phyloP scores from a whole-genome alignment of 2,113 vertebrate genomes.

The Myxocyprinus asiaticus region DNA sequence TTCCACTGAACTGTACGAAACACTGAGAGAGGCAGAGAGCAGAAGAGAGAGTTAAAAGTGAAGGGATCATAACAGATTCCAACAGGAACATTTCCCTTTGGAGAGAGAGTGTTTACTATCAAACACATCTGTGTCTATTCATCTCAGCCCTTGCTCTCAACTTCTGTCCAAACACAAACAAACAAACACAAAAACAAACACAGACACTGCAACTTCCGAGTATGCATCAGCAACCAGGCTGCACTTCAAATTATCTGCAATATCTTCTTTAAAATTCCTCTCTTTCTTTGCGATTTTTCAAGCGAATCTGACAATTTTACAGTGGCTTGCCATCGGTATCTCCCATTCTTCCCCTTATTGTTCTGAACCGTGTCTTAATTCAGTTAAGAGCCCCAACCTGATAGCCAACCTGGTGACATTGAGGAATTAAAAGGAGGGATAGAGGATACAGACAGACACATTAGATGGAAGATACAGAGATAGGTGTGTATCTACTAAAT shows the following conservation, averaged over 20 bases:
- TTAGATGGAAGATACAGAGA: constrained; percentile 11
- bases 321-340: constrained; percentile 55
- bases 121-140: constrained; percentile 57
- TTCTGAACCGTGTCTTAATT: constrained; percentile 56
- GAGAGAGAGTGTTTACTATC: constrained; percentile 45
- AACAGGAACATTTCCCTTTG: constrained; percentile 36
- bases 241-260: constrained; percentile 51
- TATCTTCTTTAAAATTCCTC: constrained; percentile 59
- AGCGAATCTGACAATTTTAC: constrained; percentile 66
- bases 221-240: constrained; percentile 52
- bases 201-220: constrained; percentile 51
- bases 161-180: constrained; percentile 49
- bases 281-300: constrained; percentile 60
- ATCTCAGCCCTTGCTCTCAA: constrained; percentile 55
- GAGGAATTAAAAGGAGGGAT: constrained; percentile 51
- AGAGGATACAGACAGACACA: constrained; percentile 2
- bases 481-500: not conserved
- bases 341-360: constrained; percentile 54
- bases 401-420: constrained; percentile 54
- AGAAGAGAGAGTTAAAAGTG: constrained; percentile 24
- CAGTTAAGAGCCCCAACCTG: constrained; percentile 52
- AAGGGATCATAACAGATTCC: constrained; percentile 36
- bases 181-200: constrained; percentile 46
- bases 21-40: constrained; percentile 37
- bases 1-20: constrained; percentile 61